Percentiles rank a stretch among this genome's conserved stretches.
phyloP scores from a whole-genome alignment of 2,113 vertebrate genomes.

The Stomatorhinus ivindoensis region DNA sequence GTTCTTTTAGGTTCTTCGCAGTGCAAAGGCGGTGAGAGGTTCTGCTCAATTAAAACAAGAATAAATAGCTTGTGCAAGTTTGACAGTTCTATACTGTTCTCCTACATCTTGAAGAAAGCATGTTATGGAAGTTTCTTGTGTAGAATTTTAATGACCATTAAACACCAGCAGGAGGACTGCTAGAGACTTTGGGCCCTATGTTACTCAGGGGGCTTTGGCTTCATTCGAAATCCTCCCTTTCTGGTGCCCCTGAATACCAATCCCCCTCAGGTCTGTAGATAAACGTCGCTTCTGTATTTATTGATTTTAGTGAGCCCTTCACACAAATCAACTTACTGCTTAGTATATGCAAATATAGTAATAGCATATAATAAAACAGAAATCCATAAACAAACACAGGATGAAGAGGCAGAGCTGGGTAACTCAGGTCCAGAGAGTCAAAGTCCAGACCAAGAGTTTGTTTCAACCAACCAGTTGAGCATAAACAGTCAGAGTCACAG shows the following conservation, averaged over 20 bases:
- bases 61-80: not conserved
- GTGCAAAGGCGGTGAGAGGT: not conserved
- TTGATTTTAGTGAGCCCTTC: not conserved
- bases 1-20: not conserved
- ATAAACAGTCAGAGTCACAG: no score
- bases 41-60: not conserved
- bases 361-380: not conserved
- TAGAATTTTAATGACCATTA: not conserved
- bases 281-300: not conserved
- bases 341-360: not conserved
- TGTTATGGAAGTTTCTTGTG: not conserved
- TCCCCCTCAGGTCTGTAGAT: not conserved
- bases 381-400: not conserved
- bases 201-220: not conserved
- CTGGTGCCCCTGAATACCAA: not conserved
- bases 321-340: not conserved
- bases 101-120: not conserved
- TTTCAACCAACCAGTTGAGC: no score
- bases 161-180: not conserved
- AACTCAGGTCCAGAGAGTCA: no score
- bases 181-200: not conserved
- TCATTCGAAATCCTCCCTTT: not conserved
- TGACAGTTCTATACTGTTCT: not conserved
- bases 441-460: no score
- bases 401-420: not conserved